Base-by-base conservation (phyloP, 2,888 invertebrate genomes). In the Polyploca ridens region DNA sequence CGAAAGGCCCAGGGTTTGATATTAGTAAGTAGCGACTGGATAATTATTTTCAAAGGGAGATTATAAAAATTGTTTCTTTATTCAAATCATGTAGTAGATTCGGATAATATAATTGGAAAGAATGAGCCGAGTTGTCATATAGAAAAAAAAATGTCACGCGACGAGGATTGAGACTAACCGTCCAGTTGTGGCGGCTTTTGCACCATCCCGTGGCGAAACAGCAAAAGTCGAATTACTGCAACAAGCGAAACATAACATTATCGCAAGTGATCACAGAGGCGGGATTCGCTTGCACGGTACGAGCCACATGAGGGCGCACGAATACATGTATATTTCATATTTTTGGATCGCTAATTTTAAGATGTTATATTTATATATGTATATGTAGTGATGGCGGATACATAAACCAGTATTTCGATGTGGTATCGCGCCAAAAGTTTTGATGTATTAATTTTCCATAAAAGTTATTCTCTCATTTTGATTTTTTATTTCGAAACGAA, bases 291-390 rank as follows among this genome's bases (percentile, higher is more conserved):
- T 81, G 88, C 76, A 81, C 75, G 78, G 82, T 76, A 81, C 78
- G 78, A 79, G 82, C 83, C 87, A 88, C 88, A 90, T 84, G 89
- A 87, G 90, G 93, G 92, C 89, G 91, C 90, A 87, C 88, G 88
- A 88, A 90, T 87, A 90, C 90, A 89, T 90, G 93, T 92, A 94
- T 93, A 94, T 93, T 94, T 94, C 92, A 92, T 94, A 94, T 94
- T 94, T 94, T 94, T 94, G 94, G 94, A 94, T 93, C 89, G 93
- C 94, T 94, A 93, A 93, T 93, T 93, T 94, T 94, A 94, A 93
- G 94, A 94, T 91, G 92, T 93, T 94, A 93, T 93, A 94, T 94
- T 94, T 94, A 93, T 92, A 93, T 93, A 93, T 94, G 89, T 93
- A 93, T 92, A 93, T 91, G 93, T 93, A 93, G 93, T 89, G 83